Percentiles rank a stretch among this genome's conserved stretches.
Evolutionary conservation across 1,140 invertebrate genomes (phyloP).

Genomic region (Drosophila santomea): DNA sequence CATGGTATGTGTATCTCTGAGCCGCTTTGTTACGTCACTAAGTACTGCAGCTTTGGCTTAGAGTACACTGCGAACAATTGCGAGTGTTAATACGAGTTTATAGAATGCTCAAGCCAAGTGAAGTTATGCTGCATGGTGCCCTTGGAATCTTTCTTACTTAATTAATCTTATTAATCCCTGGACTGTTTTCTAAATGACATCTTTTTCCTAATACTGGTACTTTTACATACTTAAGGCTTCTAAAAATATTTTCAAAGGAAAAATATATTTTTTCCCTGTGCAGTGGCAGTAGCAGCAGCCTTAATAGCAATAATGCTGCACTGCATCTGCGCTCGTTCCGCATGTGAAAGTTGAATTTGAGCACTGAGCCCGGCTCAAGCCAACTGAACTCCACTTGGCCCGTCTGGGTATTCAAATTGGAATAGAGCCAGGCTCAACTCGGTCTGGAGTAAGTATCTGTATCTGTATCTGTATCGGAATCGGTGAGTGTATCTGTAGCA

Average conservation of each 20-base stretch:
- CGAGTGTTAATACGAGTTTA: not conserved
- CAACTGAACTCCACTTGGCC: conserved; percentile 20
- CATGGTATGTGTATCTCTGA: conserved; percentile 50
- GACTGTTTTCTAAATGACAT: no score
- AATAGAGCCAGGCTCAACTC: conserved; percentile 38
- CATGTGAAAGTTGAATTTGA: conserved; percentile 74
- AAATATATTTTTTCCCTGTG: not conserved
- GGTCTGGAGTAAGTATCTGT: not conserved
- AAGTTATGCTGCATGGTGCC: no score
- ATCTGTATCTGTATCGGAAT: conserved; percentile 3
- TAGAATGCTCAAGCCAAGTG: no score
- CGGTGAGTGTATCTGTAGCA: conserved; percentile 30
- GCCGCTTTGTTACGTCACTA: conserved; percentile 36
- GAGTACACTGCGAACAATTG: conserved; percentile 4
- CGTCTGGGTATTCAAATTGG: conserved; percentile 71
- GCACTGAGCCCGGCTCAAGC: conserved; percentile 21
- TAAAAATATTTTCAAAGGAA: no score
- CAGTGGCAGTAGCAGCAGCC: conserved; percentile 17
- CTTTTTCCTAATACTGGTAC: no score
- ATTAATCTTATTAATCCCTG: no score
- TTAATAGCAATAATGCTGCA: conserved; percentile 56
- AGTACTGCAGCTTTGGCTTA: conserved; percentile 41
- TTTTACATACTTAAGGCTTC: no score
- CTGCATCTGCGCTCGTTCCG: conserved; percentile 59
- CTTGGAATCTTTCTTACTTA: no score